Conservation (phyloP, 2,888 invertebrate genomes). For the Osedax fenrisi region DNA sequence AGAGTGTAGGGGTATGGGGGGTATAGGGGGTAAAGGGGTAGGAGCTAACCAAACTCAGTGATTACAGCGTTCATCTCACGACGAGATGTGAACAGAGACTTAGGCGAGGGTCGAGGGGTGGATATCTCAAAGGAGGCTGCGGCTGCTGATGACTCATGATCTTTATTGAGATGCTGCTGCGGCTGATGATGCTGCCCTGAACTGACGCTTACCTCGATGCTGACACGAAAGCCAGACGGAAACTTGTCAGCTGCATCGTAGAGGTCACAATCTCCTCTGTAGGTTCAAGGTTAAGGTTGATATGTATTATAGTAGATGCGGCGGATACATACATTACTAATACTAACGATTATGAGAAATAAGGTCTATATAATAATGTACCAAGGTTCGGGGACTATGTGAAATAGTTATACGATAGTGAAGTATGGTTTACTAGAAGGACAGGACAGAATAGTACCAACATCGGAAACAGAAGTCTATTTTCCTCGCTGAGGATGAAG, state of each 20-base stretch:
- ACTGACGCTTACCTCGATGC: slow-evolving; percentile 41
- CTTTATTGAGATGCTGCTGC: too few species aligned
- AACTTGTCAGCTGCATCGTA: slow-evolving; percentile 48
- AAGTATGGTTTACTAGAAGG: too few species aligned
- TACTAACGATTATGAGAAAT: too few species aligned
- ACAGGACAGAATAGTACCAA: too few species aligned
- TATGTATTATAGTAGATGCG: too few species aligned
- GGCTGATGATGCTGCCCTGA: too few species aligned
- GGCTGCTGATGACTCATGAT: slow-evolving; percentile 41
- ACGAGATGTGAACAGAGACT: slow-evolving; percentile 44
- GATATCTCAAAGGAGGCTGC: slow-evolving; percentile 33
- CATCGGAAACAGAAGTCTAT: neutral
- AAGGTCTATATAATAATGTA: too few species aligned
- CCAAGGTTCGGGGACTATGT: too few species aligned
- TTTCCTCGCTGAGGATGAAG: slow-evolving; percentile 55
- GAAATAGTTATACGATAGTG: too few species aligned
- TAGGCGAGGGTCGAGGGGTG: slow-evolving; percentile 37
- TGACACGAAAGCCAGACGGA: slow-evolving; percentile 44
- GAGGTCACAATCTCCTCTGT: slow-evolving; percentile 46
- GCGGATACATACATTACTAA: too few species aligned
- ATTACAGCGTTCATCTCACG: slow-evolving; percentile 43
- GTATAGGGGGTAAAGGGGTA: too few species aligned
- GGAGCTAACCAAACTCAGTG: slow-evolving; percentile 44
- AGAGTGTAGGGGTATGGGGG: too few species aligned
- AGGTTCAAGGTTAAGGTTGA: neutral